These are phyloP conservation scores for Ptychochromis oligacanthus DNA, from an alignment of 2,113 vertebrate genomes.

Conservation along the genomic window DNA sequence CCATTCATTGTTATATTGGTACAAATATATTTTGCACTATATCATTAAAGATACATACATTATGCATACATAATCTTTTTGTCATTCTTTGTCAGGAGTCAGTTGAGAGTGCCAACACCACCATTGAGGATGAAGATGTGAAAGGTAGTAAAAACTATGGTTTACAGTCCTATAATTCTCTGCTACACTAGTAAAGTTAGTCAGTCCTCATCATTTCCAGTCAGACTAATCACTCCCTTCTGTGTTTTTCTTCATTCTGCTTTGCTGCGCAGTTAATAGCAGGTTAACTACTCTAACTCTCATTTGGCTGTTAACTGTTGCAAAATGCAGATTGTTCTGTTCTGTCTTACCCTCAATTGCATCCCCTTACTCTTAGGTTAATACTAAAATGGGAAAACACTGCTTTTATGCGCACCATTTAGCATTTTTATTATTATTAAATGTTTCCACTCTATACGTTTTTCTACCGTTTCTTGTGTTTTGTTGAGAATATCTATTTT, in stretches of 20 bases:
- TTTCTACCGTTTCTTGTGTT: constrained; percentile 14
- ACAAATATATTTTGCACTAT: not conserved
- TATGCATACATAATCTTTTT: constrained; percentile 5
- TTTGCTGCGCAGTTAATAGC: not conserved
- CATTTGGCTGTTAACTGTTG: constrained; percentile 14
- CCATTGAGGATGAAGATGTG: constrained; percentile 97
- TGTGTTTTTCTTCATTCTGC: constrained; percentile 20
- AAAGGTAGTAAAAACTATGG: constrained; percentile 85
- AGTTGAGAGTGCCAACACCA: constrained; percentile 96
- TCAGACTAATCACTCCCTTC: not conserved
- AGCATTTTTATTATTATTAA: constrained; percentile 25
- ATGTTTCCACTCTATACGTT: constrained; percentile 15
- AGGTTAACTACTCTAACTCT: constrained; percentile 1
- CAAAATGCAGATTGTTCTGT: not conserved
- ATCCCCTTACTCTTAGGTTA: constrained; percentile 15
- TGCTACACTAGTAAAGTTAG: not conserved
- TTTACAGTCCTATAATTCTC: not conserved
- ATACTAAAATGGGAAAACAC: not conserved
- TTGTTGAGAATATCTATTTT: constrained; percentile 18
- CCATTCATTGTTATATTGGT: not conserved
- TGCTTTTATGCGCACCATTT: not conserved
- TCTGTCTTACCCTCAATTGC: not conserved
- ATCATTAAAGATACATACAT: not conserved
- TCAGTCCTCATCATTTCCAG: not conserved
- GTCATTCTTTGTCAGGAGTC: constrained; percentile 85